A percentile compares a stretch with the other conserved stretches of the same genome.
Conservation (phyloP, 1,140 invertebrate genomes). For the Procambarus virginalis region DNA sequence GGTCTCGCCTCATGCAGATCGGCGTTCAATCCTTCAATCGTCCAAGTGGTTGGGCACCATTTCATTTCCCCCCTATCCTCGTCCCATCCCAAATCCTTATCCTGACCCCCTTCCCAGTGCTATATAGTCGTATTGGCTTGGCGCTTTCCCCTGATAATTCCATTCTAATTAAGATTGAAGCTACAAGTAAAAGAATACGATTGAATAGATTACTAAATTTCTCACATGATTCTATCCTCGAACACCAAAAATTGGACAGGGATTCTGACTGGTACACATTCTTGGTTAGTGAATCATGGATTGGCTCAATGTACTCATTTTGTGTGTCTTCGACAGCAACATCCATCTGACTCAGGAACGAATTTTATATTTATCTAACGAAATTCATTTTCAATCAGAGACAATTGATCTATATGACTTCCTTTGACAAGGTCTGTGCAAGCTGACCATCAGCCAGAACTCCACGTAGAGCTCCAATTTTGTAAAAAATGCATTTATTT, state of each 20-base stretch:
- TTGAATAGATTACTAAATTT: conserved; percentile 15
- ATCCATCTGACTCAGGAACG: not conserved
- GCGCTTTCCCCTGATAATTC: not conserved
- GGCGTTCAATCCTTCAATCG: too few species aligned
- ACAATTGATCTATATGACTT: conserved; percentile 20
- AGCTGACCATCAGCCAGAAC: conserved; percentile 32
- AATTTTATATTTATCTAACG: not conserved
- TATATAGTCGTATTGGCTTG: too few species aligned
- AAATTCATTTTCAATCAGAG: conserved; percentile 32
- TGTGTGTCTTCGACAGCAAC: conserved; percentile 27
- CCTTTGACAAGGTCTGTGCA: conserved; percentile 23
- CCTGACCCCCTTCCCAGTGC: too few species aligned
- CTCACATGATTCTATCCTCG: conserved; percentile 20
- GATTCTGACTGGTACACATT: conserved; percentile 52
- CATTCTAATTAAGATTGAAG: conserved; percentile 45
- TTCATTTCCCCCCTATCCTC: too few species aligned
- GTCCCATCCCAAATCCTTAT: too few species aligned
- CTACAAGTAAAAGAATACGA: conserved; percentile 46
- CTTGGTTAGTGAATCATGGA: conserved; percentile 24
- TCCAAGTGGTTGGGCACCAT: too few species aligned
- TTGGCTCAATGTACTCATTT: conserved; percentile 49
- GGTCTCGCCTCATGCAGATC: too few species aligned
- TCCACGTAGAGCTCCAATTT: conserved; percentile 37
- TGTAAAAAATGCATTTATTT: not conserved
- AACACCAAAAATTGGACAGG: conserved; percentile 18